Evolutionary conservation across 2,113 vertebrate species (phyloP).

Genomic region (Pluvianellus socialis): DNA sequence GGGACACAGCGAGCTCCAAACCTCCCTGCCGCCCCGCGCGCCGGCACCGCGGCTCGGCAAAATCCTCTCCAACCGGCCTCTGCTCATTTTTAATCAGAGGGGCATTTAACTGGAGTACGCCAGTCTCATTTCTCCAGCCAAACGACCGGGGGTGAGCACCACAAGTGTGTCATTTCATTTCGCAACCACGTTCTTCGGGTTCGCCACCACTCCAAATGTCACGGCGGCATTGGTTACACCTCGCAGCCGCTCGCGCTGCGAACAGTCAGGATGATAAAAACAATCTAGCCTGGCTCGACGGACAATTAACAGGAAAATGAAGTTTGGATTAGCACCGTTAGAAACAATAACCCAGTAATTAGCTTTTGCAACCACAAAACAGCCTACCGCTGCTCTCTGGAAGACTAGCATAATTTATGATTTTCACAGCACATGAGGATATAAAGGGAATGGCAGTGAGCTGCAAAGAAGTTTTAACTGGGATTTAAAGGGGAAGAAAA

Average conservation of each 20-base stretch:
- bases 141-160: not conserved
- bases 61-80: not conserved
- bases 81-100: not conserved
- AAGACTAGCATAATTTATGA: not conserved
- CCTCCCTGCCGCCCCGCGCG: fast-evolving
- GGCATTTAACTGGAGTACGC: not conserved
- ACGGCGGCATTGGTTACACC: not conserved
- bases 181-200: not conserved
- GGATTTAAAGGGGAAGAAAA: conserved; percentile 13
- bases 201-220: not conserved
- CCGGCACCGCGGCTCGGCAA: not conserved
- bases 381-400: conserved; percentile 24
- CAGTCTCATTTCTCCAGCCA: not conserved
- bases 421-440: not conserved
- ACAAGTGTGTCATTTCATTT: not conserved
- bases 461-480: not conserved
- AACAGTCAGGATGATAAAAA: not conserved
- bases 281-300: not conserved
- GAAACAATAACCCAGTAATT: conserved; percentile 60
- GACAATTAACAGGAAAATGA: conserved; percentile 47
- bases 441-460: conserved; percentile 16
- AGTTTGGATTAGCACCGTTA: conserved; percentile 33
- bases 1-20: not conserved
- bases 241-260: not conserved
- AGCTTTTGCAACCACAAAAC: conserved; percentile 30